These are phyloP conservation scores for Bagarius yarrelli DNA, from an alignment of 2,113 vertebrate species.

Conservation along the genomic window DNA sequence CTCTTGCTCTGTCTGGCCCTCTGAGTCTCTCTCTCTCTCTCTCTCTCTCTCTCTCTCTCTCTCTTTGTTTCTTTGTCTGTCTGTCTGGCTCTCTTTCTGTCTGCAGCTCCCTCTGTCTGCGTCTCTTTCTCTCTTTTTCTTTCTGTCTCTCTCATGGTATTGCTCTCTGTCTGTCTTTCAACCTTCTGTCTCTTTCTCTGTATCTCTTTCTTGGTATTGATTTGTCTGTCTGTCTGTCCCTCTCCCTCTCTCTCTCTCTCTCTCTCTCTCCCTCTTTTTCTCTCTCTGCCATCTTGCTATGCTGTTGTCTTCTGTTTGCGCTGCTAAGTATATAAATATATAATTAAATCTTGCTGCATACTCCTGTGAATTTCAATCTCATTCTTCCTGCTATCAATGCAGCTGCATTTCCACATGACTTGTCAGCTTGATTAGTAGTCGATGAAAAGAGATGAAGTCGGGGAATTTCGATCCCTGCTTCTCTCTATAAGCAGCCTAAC, in stretches of 20 bases:
- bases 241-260: slow-evolving; percentile 1
- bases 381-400: slow-evolving; percentile 38
- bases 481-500: slow-evolving; percentile 30
- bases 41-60: background rate
- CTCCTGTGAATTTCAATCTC: slow-evolving; percentile 51
- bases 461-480: slow-evolving; percentile 51
- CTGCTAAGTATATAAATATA: slow-evolving; percentile 51
- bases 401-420: slow-evolving; percentile 56
- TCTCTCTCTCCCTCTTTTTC: background rate
- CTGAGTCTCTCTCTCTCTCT: background rate
- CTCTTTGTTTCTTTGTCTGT: background rate
- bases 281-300: slow-evolving; percentile 39
- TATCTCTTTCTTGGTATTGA: no score
- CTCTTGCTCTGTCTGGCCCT: no score
- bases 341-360: slow-evolving; percentile 52
- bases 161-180: no score
- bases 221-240: no score
- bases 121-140: no score
- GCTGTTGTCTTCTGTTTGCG: slow-evolving; percentile 54
- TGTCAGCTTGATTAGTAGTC: slow-evolving; percentile 57
- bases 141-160: no score
- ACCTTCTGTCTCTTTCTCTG: no score
- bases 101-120: no score
- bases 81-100: no score
- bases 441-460: slow-evolving; percentile 57